These are phyloP conservation scores for Zosterops lateralis DNA, from an alignment of 2,113 vertebrate genomes.

Conservation along the genomic window DNA sequence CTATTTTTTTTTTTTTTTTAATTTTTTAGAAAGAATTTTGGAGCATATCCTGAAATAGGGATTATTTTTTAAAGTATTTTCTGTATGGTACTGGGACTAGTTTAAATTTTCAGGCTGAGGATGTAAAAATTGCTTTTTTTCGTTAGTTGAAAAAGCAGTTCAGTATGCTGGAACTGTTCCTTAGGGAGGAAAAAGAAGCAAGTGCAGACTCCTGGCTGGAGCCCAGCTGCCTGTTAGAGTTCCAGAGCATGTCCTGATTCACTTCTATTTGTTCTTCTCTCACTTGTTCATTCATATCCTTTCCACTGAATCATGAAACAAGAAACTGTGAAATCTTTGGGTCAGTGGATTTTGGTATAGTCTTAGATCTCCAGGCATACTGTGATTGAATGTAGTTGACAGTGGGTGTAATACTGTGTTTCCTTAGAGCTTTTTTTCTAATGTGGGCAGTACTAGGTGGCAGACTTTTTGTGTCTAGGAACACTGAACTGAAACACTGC, in stretches of 20 bases:
- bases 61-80: slow-evolving; percentile 52
- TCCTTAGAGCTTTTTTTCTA: background rate
- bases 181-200: slow-evolving; percentile 40
- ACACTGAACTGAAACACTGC: background rate
- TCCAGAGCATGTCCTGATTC: slow-evolving; percentile 57
- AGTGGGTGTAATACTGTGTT: background rate
- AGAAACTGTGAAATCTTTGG: slow-evolving; percentile 48
- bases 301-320: slow-evolving; percentile 53
- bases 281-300: slow-evolving; percentile 48
- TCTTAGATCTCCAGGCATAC: background rate
- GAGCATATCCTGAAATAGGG: background rate
- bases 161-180: slow-evolving; percentile 57
- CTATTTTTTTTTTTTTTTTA: background rate
- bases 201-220: slow-evolving; percentile 46
- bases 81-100: slow-evolving; percentile 1
- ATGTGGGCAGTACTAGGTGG: background rate
- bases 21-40: background rate
- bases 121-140: slow-evolving; percentile 63
- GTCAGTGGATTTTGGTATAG: background rate
- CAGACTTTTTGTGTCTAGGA: background rate
- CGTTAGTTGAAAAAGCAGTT: slow-evolving; percentile 66
- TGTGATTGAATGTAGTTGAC: background rate
- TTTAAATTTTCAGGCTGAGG: slow-evolving; percentile 55
- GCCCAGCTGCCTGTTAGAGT: slow-evolving; percentile 50
- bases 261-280: slow-evolving; percentile 52